Base-by-base conservation (phyloP, 2,113 vertebrate species). In the Pomatorhinus ruficollis region DNA sequence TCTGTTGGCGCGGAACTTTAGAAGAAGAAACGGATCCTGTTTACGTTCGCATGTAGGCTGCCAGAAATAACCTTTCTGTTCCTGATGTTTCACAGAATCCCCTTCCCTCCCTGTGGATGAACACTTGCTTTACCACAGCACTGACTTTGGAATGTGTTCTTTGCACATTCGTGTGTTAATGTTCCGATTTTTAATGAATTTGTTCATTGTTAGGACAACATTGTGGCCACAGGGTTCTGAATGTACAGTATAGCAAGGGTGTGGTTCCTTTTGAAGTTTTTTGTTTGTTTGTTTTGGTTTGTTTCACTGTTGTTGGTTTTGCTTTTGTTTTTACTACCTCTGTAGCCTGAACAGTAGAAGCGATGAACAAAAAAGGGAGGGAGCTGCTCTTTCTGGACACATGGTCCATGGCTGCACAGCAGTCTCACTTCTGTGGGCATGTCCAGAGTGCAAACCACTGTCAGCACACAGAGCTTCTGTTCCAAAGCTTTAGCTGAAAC, bases 141-240 rank as follows among this genome's bases (percentile, higher is more conserved):
- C 98, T 98, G 97, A 96, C 92, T 94, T 95, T 90, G 89, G 93
- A 96, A 96, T 96, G 83, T 97, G 96, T 96, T 94, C 82, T 87
- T 94, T 92, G 97, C 97, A 93, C 90, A 80, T 96, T 97, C 93
- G 90, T 96, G 93, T 95, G 79, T 98, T 94, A 85, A 90, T 88
- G 92, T 97, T 92, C 79, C 69, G 57, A 96, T 97, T 96, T 97
- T 97, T 96, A 95, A 90, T 97, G 97, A 97, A 97, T 94, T 94
- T 93, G 93, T 98, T 98, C 94, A 94, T 97, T 97, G 95, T 96
- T 97, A 96, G 98, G 98, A 97, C 97, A 96, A 94, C 91, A 77
- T 90, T 24, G 47, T 97, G 97, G 97, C 97, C 98, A 98, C 94
- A 97, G 97, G 97, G 94, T 97, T 98, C 97, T 98, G 96, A 98